Conservation (phyloP, 64 coral and sea anemone genomes). For the Stylophora pistillata region DNA sequence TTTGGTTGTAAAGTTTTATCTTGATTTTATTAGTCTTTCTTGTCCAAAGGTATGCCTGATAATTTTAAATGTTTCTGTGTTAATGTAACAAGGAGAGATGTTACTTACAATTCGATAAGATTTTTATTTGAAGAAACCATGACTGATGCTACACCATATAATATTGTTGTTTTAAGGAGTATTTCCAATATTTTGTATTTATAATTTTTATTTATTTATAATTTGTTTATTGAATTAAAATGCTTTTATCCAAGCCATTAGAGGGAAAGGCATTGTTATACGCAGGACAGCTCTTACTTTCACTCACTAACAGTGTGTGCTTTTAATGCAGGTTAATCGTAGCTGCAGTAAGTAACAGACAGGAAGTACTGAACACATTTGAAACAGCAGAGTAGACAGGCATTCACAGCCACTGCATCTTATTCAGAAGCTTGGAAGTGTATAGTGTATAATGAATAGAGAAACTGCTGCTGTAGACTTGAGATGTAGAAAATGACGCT, state of each 20-base stretch:
- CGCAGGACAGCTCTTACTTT: not conserved
- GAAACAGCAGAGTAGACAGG: constrained; percentile 40
- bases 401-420: not conserved
- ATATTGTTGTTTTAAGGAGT: not conserved
- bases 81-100: too few relatives aligned
- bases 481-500: not conserved
- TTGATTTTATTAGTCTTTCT: too few relatives aligned
- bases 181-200: not conserved
- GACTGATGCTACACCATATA: not conserved
- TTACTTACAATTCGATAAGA: too few relatives aligned
- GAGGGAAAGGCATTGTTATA: too few relatives aligned
- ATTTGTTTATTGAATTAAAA: too few relatives aligned
- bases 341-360: constrained; percentile 36
- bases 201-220: not conserved
- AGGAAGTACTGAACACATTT: not conserved
- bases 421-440: not conserved
- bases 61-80: too few relatives aligned
- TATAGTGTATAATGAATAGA: constrained; percentile 17
- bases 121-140: too few relatives aligned
- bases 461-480: not conserved
- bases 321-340: constrained; percentile 36
- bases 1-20: too few relatives aligned
- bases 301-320: constrained; percentile 30
- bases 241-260: too few relatives aligned
- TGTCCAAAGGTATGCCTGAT: too few relatives aligned